Conservation (phyloP, 2,888 invertebrate species). For the Halictus ligatus region DNA sequence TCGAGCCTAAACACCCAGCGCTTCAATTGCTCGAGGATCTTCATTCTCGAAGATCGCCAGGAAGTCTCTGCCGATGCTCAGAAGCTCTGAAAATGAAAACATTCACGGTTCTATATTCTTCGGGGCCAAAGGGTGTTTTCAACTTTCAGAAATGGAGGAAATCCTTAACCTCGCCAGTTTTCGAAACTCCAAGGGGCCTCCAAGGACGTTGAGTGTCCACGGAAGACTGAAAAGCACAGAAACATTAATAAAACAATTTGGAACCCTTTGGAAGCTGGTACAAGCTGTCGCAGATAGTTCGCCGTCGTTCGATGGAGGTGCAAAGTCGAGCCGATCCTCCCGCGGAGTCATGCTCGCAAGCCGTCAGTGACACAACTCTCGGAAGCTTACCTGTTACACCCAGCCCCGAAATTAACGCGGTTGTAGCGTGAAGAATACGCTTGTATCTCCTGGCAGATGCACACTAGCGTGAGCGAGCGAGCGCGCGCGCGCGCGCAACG, state of each 20-base stretch:
- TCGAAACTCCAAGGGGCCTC: not conserved
- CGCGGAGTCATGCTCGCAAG: not conserved
- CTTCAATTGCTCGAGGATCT: too few species aligned
- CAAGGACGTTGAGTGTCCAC: not conserved
- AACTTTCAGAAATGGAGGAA: too few species aligned
- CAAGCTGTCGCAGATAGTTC: not conserved
- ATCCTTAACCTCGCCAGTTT: too few species aligned
- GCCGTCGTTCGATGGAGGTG: not conserved
- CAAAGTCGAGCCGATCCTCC: not conserved
- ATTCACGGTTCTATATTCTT: too few species aligned
- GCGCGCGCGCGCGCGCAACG: conserved; percentile 31
- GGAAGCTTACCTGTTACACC: conserved; percentile 60
- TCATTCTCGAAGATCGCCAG: too few species aligned
- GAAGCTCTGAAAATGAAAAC: too few species aligned
- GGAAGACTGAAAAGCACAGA: not conserved
- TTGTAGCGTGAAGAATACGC: conserved; percentile 59
- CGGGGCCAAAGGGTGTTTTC: too few species aligned
- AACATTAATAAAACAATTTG: not conserved
- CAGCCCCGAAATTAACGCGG: conserved; percentile 57
- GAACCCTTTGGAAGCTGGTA: not conserved
- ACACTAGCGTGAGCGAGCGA: conserved; percentile 24
- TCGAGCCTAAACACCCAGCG: too few species aligned
- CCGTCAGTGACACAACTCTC: conserved; percentile 22
- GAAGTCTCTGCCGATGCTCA: too few species aligned
- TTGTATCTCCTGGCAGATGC: conserved; percentile 68